These are phyloP conservation scores for Batillaria attramentaria DNA, from an alignment of 1,140 invertebrate genomes.

Conservation along the genomic window DNA sequence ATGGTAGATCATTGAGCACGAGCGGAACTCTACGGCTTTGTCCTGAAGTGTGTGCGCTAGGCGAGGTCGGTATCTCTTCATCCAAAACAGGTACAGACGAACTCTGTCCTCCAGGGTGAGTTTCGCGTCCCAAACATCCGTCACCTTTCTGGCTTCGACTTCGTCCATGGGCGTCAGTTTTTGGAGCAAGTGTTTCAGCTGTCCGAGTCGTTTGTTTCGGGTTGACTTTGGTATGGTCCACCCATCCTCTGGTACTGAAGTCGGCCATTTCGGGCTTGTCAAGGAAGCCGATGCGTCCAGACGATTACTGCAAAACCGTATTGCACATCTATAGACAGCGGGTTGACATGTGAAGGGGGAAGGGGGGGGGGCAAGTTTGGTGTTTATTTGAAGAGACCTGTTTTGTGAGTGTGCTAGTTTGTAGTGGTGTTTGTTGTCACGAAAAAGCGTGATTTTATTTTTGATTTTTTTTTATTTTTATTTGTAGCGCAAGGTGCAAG, in stretches of 20 bases:
- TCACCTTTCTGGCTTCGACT: not conserved
- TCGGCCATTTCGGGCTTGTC: not conserved
- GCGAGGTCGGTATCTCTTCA: not conserved
- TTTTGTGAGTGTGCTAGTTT: no score
- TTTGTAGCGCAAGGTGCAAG: no score
- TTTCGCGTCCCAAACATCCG: not conserved
- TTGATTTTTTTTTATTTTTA: no score
- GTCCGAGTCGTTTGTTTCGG: not conserved
- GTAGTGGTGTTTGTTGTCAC: no score
- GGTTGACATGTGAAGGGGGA: not conserved
- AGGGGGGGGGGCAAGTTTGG: no score
- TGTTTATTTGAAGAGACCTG: no score
- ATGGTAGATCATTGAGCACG: not conserved
- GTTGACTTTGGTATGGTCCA: not conserved
- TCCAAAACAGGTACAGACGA: constrained; percentile 26
- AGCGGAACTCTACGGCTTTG: not conserved
- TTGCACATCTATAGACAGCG: not conserved
- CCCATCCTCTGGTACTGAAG: not conserved
- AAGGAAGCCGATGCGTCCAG: no score
- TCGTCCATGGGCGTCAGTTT: not conserved
- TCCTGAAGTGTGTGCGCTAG: not conserved
- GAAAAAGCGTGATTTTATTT: no score
- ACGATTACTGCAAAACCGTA: not conserved
- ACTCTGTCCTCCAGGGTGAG: not conserved
- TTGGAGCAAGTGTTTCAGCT: not conserved